Base-by-base conservation (phyloP, 2,113 vertebrate species). In the Scomber japonicus region DNA sequence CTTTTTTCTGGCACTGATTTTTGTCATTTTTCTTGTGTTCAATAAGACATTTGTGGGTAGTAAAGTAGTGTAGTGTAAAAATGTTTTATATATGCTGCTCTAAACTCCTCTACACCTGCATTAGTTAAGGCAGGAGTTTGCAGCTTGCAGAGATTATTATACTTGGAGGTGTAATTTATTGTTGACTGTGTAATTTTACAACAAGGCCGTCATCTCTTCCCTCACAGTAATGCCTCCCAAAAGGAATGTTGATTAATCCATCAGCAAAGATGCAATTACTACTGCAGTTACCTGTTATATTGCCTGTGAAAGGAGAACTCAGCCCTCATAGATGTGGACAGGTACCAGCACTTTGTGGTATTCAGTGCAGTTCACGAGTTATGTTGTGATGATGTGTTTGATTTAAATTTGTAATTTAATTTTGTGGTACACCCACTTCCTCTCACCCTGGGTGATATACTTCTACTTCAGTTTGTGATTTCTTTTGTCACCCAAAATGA, bases 161-260 rank as follows among this genome's bases (percentile, higher is more conserved):
- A 27, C 67, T 64, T 17, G 19, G 19, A 74, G 61, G 74, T 63
- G 46, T 63, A 70, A 82, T 81, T 66, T 53, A 67, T 78, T 85
- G 56, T 78, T 75, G 64, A 62, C 68, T 65, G 51, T 76, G 72
- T 62, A 54, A 82, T 89, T 88, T 76, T 69, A 64, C 73, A 71
- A 68, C 51, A 45, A 81, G 35, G 24, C 66, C 62, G 69, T 79
- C 80, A 75, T 80, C 57, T 70, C 78, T 68, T 73, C 44, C 46
- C 66, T 85, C 74, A 55, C 66, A 68, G 30, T 70, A 72, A 76
- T 83, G 45, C n/a, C 46, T 68, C 74, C 71, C 67, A 49, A 82
- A 82, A 78, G 56, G 40, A 53, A 49, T 66, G 77, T 82, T 84
- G 84, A 86, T 88, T 82, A 82, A 76, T 82, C 86, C 74, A 86